Conservation (phyloP, 2,888 invertebrate species). For the Pocota personata region DNA sequence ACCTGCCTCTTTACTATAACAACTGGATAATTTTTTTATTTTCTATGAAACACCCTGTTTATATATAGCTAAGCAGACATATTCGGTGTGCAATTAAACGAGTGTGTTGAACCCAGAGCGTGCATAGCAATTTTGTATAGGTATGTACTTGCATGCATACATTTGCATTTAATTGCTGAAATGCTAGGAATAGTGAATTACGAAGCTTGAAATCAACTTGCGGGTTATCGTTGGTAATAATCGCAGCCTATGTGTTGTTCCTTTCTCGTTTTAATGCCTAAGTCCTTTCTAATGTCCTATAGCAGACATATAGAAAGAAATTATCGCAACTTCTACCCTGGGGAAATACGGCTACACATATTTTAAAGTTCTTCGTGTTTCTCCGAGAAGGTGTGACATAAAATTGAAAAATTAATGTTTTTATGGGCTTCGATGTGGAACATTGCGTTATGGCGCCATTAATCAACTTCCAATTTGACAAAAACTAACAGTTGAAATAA, state of each 20-base stretch:
- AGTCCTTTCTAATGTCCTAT: slow-evolving; percentile 21
- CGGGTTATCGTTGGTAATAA: slow-evolving; percentile 34
- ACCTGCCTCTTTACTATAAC: too few species aligned
- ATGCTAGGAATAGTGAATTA: slow-evolving; percentile 34
- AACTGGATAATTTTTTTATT: too few species aligned
- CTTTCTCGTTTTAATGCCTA: background rate
- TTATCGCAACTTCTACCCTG: background rate
- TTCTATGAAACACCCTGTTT: slow-evolving; percentile 30
- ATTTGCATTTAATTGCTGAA: slow-evolving; percentile 67
- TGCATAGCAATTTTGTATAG: slow-evolving; percentile 52
- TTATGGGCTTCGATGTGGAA: slow-evolving; percentile 56
- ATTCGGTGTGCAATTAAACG: slow-evolving; percentile 23
- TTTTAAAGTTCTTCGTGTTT: background rate
- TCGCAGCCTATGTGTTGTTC: slow-evolving; percentile 25
- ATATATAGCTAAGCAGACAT: background rate
- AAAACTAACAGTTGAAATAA: slow-evolving; percentile 21
- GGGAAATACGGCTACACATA: background rate
- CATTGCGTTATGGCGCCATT: slow-evolving; percentile 35
- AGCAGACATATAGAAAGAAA: background rate
- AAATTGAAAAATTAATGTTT: slow-evolving; percentile 69
- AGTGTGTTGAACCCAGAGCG: slow-evolving; percentile 56
- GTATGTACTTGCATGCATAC: slow-evolving; percentile 41
- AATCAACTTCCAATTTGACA: slow-evolving; percentile 61
- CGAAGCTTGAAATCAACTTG: slow-evolving; percentile 27
- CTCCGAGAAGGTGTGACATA: slow-evolving; percentile 56